phyloP scores from a whole-genome alignment of 2,888 invertebrate genomes.

The Octodonta nipae region DNA sequence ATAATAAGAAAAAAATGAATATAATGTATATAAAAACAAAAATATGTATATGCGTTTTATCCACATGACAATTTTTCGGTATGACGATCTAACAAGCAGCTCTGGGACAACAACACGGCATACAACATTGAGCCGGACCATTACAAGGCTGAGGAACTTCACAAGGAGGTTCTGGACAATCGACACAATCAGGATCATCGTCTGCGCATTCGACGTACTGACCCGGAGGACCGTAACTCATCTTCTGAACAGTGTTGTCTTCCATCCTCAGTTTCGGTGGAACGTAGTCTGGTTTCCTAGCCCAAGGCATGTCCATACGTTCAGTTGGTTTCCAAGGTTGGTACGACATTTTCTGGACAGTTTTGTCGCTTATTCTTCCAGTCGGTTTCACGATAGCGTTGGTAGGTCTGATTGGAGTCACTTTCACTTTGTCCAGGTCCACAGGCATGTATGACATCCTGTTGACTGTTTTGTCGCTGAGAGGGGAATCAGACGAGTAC shows the following conservation, averaged over 20 bases:
- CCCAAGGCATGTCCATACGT: conserved; percentile 36
- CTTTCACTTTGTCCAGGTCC: conserved; percentile 28
- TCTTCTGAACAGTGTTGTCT: conserved; percentile 46
- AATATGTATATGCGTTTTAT: no score
- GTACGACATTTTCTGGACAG: conserved; percentile 37
- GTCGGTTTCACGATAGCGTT: conserved; percentile 24
- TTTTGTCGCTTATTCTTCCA: conserved; percentile 30
- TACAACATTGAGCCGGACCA: conserved; percentile 22
- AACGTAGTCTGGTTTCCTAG: conserved; percentile 30
- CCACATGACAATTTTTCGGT: no score
- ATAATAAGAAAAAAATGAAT: no score
- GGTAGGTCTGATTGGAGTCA: conserved; percentile 24
- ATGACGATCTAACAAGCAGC: no score
- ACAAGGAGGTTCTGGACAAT: conserved; percentile 27
- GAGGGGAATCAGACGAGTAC: conserved; percentile 31
- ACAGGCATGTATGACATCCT: conserved; percentile 42
- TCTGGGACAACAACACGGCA: conserved; percentile 32
- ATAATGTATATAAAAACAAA: no score
- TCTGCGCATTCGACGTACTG: conserved; percentile 44
- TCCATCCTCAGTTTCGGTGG: conserved; percentile 37
- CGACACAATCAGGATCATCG: conserved; percentile 41
- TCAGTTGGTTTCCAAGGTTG: conserved; percentile 34
- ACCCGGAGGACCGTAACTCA: conserved; percentile 49
- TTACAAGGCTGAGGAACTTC: conserved; percentile 10
- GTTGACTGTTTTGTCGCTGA: conserved; percentile 43